phyloP scores from a whole-genome alignment of 2,888 invertebrate species.

The Drosophila mettleri region DNA sequence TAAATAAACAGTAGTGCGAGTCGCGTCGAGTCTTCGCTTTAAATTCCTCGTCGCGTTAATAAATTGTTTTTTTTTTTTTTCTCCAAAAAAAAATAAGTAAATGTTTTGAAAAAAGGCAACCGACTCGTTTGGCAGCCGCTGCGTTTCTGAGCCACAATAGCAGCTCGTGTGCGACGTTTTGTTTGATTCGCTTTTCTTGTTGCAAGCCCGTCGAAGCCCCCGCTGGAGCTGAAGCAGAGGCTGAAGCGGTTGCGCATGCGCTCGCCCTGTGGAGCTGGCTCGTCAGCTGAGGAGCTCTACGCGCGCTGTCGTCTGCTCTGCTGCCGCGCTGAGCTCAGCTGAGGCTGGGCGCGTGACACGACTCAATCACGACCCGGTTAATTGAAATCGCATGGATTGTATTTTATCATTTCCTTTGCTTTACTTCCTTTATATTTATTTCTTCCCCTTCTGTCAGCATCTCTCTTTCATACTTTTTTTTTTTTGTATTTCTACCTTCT shows the following conservation, averaged over 20 bases:
- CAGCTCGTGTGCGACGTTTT: conserved; percentile 65
- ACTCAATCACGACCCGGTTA: background rate
- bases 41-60: conserved; percentile 34
- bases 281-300: conserved; percentile 20
- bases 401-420: background rate
- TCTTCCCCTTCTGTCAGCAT: background rate
- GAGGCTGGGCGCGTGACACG: conserved; percentile 49
- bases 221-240: conserved; percentile 4
- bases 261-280: conserved; percentile 23
- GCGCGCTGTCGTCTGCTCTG: conserved; percentile 11
- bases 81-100: conserved; percentile 3
- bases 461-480: background rate
- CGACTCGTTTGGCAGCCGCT: conserved; percentile 78
- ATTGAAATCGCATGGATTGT: background rate
- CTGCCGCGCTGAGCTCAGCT: background rate
- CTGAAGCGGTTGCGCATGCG: conserved; percentile 63
- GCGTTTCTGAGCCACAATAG: conserved; percentile 76
- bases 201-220: conserved; percentile 46
- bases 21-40: conserved; percentile 19
- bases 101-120: conserved; percentile 55
- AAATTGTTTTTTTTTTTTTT: conserved; percentile 6
- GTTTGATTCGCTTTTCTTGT: conserved; percentile 56
- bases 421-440: background rate
- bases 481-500: no score
- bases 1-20: conserved; percentile 23